A percentile compares a stretch with the other conserved stretches of the same genome.
These are phyloP conservation scores for Oreochromis mossambicus DNA, from an alignment of 2,797 vertebrate genomes.

Conservation along the genomic window DNA sequence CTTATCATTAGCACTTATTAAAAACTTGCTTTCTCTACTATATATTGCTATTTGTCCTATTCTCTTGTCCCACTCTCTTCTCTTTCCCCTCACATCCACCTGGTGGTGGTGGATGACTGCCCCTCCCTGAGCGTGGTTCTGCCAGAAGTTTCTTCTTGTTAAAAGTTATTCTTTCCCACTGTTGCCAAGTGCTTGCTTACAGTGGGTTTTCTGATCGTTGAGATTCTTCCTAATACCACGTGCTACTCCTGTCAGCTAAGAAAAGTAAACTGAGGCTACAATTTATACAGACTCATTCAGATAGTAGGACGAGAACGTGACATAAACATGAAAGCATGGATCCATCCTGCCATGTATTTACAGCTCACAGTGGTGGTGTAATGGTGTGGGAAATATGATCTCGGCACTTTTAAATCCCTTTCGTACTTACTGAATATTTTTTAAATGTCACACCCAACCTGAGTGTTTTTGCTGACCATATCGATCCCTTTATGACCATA, in stretches of 20 bases:
- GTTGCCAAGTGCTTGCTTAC: not conserved
- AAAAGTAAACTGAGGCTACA: not conserved
- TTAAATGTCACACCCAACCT: not conserved
- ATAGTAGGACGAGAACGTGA: not conserved
- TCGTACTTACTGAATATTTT: not conserved
- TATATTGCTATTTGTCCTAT: not conserved
- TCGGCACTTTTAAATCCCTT: not conserved
- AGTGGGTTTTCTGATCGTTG: accelerated
- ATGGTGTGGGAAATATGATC: too few species aligned
- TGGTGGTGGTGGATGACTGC: accelerated
- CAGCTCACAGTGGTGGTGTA: not conserved
- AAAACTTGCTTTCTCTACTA: not conserved
- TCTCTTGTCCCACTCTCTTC: not conserved
- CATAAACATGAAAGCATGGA: not conserved
- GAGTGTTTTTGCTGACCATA: not conserved
- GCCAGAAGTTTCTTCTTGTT: not conserved
- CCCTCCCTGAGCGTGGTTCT: not conserved
- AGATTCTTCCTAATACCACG: not conserved
- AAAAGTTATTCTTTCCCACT: not conserved
- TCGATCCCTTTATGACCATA: not conserved
- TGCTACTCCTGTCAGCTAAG: not conserved
- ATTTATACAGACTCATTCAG: accelerated
- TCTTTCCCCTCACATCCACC: not conserved
- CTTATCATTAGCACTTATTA: not conserved
- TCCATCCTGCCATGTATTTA: not conserved